Evolutionary conservation across 1,140 invertebrate genomes (phyloP).

Genomic region (Calosoma granatense): DNA sequence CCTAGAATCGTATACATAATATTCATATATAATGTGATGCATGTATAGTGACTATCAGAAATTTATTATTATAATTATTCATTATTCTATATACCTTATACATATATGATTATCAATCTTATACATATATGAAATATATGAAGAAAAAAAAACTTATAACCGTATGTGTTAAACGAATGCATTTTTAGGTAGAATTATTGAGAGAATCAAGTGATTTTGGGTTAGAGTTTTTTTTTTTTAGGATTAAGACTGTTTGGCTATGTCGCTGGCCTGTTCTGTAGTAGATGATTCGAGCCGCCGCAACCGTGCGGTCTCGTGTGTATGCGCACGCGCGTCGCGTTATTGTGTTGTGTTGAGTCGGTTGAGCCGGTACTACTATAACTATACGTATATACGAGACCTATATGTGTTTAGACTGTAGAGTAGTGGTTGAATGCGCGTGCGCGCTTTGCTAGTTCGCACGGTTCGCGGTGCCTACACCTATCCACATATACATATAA

Average conservation of each 20-base stretch:
- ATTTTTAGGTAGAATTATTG: conserved; percentile 31
- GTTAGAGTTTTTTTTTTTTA: background rate
- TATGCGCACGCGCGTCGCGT: background rate
- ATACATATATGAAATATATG: conserved; percentile 15
- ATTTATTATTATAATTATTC: conserved; percentile 21
- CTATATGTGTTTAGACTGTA: background rate
- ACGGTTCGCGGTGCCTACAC: background rate
- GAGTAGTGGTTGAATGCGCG: background rate
- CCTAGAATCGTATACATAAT: background rate
- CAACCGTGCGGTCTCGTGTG: background rate
- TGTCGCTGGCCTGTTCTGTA: conserved; percentile 2
- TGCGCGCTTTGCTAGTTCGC: background rate
- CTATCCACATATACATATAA: conserved; percentile 12
- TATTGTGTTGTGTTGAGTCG: background rate
- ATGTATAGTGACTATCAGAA: conserved; percentile 26
- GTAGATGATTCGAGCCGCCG: background rate
- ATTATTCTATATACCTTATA: conserved; percentile 12
- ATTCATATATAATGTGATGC: conserved; percentile 27
- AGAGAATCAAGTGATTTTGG: background rate
- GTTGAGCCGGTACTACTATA: background rate
- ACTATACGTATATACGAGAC: background rate
- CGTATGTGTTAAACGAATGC: conserved; percentile 16
- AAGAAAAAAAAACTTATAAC: conserved; percentile 18
- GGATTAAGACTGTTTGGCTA: conserved; percentile 7
- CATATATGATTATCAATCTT: background rate